phyloP scores from a whole-genome alignment of 2,797 vertebrate genomes.

The Myotis vivesi region DNA sequence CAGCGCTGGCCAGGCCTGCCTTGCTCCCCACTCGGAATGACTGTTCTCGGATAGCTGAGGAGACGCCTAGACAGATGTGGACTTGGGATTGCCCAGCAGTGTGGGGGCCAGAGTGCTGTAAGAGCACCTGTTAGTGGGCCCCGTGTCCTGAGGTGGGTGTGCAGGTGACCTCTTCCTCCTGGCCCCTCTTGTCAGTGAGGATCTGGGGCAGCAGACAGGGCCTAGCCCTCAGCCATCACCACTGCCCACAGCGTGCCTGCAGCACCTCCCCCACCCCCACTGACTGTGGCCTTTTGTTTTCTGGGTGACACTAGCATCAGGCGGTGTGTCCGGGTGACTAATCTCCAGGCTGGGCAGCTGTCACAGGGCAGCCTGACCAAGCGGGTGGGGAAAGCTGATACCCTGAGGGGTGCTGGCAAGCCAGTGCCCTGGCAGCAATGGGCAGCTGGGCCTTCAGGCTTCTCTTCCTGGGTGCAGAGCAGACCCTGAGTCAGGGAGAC shows the following conservation, averaged over 20 bases:
- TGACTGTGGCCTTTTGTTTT: conserved; percentile 77
- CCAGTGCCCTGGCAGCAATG: neutral
- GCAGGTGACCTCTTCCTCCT: neutral
- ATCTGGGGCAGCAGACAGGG: neutral
- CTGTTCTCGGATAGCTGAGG: neutral
- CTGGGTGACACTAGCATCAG: conserved; percentile 76
- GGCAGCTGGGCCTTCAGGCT: neutral
- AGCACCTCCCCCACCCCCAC: conserved; percentile 48
- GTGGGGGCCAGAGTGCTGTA: rapidly evolving
- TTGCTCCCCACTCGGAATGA: rapidly evolving
- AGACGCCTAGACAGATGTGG: neutral
- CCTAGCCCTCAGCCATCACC: neutral
- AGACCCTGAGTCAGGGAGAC: neutral
- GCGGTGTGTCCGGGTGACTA: conserved; percentile 72
- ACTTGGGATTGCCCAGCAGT: rapidly evolving
- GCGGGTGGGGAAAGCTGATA: conserved; percentile 53
- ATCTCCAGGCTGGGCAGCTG: conserved; percentile 74
- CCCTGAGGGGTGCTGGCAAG: conserved; percentile 15
- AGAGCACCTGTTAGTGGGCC: neutral
- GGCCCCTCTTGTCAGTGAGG: neutral
- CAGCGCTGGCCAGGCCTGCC: neutral
- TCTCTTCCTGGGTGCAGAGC: neutral
- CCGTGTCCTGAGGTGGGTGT: rapidly evolving
- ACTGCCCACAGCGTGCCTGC: neutral
- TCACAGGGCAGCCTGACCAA: conserved; percentile 62